Conservation (phyloP, 2,888 invertebrate species). For the Steinernema hermaphroditum region DNA sequence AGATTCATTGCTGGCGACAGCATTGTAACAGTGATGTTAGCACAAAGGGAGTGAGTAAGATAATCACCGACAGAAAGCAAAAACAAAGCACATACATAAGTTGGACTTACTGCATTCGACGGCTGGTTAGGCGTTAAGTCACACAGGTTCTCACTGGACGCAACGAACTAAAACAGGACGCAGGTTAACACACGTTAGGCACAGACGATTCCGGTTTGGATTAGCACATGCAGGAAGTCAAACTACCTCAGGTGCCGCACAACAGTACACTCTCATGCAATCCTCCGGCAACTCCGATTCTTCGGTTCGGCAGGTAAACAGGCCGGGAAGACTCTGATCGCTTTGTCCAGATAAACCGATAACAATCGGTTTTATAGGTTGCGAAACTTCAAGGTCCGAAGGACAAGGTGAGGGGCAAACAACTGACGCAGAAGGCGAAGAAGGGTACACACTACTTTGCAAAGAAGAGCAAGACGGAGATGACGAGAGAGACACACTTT, state of each 20-base stretch:
- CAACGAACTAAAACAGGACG: slow-evolving; percentile 16
- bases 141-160: neutral
- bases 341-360: neutral
- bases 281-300: neutral
- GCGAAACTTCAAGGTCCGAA: too few species aligned
- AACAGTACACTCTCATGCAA: slow-evolving; percentile 29
- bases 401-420: neutral
- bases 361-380: neutral
- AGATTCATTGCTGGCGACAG: too few species aligned
- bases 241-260: slow-evolving; percentile 13
- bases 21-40: too few species aligned
- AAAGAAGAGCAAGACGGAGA: neutral
- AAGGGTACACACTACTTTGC: neutral
- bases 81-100: slow-evolving; percentile 2
- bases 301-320: slow-evolving; percentile 15
- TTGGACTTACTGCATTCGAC: neutral
- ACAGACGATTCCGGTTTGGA: neutral
- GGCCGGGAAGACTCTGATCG: neutral
- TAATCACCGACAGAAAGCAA: too few species aligned
- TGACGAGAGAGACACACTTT: neutral
- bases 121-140: neutral
- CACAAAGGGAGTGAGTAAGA: too few species aligned
- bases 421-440: neutral
- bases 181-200: slow-evolving; percentile 5
- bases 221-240: slow-evolving; percentile 4